Base-by-base conservation (phyloP, 2,797 vertebrate genomes). In the Enteromius fasciolatus region DNA sequence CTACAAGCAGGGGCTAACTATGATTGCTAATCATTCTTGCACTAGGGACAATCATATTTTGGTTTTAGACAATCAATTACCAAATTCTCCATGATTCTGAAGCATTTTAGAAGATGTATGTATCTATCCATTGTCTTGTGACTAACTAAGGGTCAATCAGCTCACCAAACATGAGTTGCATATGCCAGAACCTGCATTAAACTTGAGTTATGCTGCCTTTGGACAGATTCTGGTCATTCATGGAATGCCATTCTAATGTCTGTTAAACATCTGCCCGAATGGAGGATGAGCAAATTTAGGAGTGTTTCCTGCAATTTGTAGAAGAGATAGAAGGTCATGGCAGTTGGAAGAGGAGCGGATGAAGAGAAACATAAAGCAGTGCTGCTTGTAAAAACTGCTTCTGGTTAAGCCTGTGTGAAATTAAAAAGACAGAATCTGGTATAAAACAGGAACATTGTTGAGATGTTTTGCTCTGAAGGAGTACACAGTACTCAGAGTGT, bases 251-350 rank as follows among this genome's bases (percentile, higher is more conserved):
- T 81, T 81, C 81, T 23, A 59, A 33, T 39, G 89, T 72, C 91
- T 91, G 91, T 77, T 87, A 83, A 90, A 91, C 91, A 92, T 93
- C 91, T 93, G 91, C 86, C 79, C 83, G 82, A 82, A 74, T 83
- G 87, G 86, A 84, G 83, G 85, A 88, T 68, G 83, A 88, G 90
- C 82, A 87, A 89, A 92, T 92, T 92, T 86, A 89, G 74, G 90
- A 91, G 89, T 84, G 89, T 93, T 92, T 93, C 89, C 90, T 90
- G 90, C 85, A 85, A 90, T 90, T 84, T 83, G 78, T 59, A 81
- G 87, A 61, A 78, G 86, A 85, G 80, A 88, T 85, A 86, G 86
- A 87, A 84, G 89, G 88, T 90, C 88, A 88, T 80, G 84, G 80
- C 88, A 90, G 85, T 82, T 80, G 69, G 70, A 86, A 91, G 84